phyloP scores from a whole-genome alignment of 2,888 invertebrate species.

The Gryllus longicercus region DNA sequence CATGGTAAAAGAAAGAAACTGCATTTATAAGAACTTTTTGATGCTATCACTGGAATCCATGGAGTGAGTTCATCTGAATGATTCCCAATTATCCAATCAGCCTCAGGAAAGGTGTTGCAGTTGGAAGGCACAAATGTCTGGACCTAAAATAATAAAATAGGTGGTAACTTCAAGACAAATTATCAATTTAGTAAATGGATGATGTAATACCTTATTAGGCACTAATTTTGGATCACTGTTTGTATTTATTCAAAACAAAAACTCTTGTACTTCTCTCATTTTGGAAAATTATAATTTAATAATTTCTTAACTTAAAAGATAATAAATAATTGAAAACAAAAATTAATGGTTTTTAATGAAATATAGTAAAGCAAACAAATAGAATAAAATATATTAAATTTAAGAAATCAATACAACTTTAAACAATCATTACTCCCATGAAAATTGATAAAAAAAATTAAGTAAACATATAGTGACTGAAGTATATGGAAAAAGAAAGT shows the following conservation, averaged over 20 bases:
- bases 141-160: slow-evolving; percentile 52
- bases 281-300: too few relatives aligned
- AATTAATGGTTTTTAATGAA: too few relatives aligned
- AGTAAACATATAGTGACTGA: neutral
- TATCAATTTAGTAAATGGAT: too few relatives aligned
- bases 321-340: too few relatives aligned
- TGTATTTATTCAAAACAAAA: neutral
- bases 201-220: neutral
- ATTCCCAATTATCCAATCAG: slow-evolving; percentile 95
- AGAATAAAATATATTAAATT: too few relatives aligned
- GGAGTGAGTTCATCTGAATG: slow-evolving; percentile 99
- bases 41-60: slow-evolving; percentile 93
- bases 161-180: too few relatives aligned
- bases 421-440: neutral
- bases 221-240: neutral
- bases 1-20: slow-evolving; percentile 92
- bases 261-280: too few relatives aligned
- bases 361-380: too few relatives aligned
- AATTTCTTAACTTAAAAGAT: too few relatives aligned
- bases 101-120: slow-evolving; percentile 62
- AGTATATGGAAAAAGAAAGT: neutral
- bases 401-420: too few relatives aligned
- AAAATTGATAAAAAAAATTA: neutral
- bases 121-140: slow-evolving; percentile 66
- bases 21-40: slow-evolving; percentile 67